Base-by-base conservation (phyloP, 2,113 vertebrate species). In the Coptodon bakossiorum region DNA sequence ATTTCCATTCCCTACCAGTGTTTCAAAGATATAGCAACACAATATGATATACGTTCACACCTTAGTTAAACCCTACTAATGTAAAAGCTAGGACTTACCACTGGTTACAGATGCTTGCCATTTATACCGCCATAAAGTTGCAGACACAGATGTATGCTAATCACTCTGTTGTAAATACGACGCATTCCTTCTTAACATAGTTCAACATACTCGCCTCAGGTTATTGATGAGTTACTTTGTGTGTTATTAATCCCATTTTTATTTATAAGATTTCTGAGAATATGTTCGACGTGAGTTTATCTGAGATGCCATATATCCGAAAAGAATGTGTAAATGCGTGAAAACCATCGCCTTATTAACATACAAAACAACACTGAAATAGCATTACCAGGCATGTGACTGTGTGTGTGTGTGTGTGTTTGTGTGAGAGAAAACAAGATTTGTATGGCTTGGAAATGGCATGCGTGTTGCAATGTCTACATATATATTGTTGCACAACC, bases 101-200 rank as follows among this genome's bases (percentile, higher is more conserved):
- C 94, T 95, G 92, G 73, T 92, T 92, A 89, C 85, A 91, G 76
- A 89, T 52, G 43, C 85, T 90, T 91, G 83, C 53, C 89, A 90
- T 92, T 85, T 89, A 87, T 89, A 86, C 89, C 91, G 93, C 90
- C 48, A 31, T 84, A 56, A 89, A 56, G 82, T 88, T 88, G 88
- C 88, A 53, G 86, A 85, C 88, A 92, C 87, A 80, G 24, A 89
- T 29, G 73, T 92, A 92, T 93, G 91, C 80, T 86, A 83, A 52
- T 85, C 90, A 93, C 94, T 91, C 91, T 95, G 86, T 96, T 97
- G 96, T 97, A 97, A 96, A 97, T 97, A 96, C 91, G 81, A 88
- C 87, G 88, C 90, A 93, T 95, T 96, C 93, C 91, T 94, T 56
- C 89, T 92, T 93, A 94, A 90, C 86, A 85, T 88, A 93, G 88